Evolutionary conservation across 2,113 vertebrate genomes (phyloP).

Genomic region (Engraulis encrasicolus): DNA sequence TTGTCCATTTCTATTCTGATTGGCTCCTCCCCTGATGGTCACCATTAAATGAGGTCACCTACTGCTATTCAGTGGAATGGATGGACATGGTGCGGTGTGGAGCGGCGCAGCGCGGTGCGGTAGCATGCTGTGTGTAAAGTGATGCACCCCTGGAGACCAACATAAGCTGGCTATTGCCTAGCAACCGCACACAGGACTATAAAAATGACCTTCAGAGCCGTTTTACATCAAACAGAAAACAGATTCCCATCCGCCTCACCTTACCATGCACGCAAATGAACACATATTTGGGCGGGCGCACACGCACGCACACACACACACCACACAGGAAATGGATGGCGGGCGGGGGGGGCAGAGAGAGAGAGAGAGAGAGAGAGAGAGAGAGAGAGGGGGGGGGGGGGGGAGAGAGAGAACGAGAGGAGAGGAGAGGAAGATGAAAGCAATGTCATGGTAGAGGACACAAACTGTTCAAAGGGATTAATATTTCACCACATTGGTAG

Average conservation of each 20-base stretch:
- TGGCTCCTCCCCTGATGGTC: background rate
- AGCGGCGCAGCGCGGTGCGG: too few species aligned
- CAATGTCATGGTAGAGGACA: background rate
- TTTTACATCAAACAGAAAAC: conserved; percentile 3
- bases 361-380: background rate
- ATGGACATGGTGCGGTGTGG: too few species aligned
- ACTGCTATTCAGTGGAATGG: background rate
- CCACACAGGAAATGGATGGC: background rate
- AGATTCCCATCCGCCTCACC: background rate
- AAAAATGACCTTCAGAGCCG: conserved; percentile 6
- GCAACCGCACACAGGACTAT: background rate
- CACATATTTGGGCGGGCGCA: too few species aligned
- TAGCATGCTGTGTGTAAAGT: background rate
- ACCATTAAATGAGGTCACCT: conserved; percentile 14
- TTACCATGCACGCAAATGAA: background rate
- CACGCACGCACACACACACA: background rate
- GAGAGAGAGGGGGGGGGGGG: background rate
- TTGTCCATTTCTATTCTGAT: background rate
- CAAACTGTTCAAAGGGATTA: conserved; percentile 19
- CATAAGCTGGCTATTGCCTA: conserved; percentile 15
- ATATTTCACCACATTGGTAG: conserved; percentile 6
- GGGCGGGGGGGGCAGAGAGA: background rate
- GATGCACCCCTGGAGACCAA: conserved; percentile 16
- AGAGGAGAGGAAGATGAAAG: background rate
- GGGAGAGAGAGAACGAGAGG: background rate